Conservation (phyloP, 2,113 vertebrate genomes). For the Rana temporaria region DNA sequence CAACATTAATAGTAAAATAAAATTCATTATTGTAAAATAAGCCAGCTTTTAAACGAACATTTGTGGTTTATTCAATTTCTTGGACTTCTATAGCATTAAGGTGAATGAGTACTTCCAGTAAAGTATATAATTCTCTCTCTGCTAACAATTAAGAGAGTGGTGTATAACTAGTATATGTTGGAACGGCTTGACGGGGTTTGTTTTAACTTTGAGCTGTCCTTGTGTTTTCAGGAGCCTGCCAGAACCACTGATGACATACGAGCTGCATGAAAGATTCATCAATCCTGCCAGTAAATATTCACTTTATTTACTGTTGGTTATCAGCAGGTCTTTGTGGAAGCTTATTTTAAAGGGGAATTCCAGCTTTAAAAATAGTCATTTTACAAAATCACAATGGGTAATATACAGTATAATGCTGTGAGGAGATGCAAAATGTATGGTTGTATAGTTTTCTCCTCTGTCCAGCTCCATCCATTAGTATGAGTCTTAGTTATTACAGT, state of each 20-base stretch:
- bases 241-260: constrained; percentile 96
- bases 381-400: no score
- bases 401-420: no score
- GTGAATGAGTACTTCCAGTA: not conserved
- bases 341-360: no score
- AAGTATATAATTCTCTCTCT: constrained; percentile 2
- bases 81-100: not conserved
- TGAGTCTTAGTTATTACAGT: no score
- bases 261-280: constrained; percentile 94
- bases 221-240: constrained; percentile 87
- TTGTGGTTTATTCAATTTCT: constrained; percentile 1
- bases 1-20: no score
- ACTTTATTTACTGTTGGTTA: constrained; percentile 31
- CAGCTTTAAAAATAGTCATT: no score
- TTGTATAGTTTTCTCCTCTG: no score
- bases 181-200: constrained; percentile 16
- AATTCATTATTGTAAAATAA: no score
- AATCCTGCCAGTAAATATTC: constrained; percentile 87
- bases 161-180: constrained; percentile 25
- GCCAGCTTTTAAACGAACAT: not conserved
- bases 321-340: not conserved
- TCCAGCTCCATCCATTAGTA: no score
- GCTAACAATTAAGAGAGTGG: not conserved
- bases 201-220: constrained; percentile 50
- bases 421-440: no score